These are phyloP conservation scores for Myripristis murdjan DNA, from an alignment of 2,797 vertebrate genomes.

Conservation along the genomic window DNA sequence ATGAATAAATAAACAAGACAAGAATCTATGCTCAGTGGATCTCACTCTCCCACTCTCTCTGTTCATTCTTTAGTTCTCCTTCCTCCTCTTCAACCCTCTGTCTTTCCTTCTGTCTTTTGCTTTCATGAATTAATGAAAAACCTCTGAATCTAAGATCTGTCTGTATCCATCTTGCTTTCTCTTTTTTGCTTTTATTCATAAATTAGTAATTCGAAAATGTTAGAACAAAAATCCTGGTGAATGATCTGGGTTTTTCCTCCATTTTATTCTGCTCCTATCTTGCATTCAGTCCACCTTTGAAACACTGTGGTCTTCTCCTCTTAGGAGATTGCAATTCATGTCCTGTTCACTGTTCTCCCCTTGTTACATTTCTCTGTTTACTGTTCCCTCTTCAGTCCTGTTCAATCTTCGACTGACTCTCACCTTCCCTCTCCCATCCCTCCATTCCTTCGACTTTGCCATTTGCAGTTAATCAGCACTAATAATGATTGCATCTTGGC, in stretches of 20 bases:
- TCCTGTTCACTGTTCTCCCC: conserved; percentile 50
- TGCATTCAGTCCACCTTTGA: conserved; percentile 51
- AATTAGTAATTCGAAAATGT: conserved; percentile 81
- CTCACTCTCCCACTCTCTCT: conserved; percentile 43
- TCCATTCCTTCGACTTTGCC: conserved; percentile 69
- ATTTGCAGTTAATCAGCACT: conserved; percentile 83
- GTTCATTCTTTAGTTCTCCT: conserved; percentile 65
- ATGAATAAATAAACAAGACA: conserved; percentile 81
- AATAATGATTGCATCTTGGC: conserved; percentile 81
- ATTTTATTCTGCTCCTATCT: conserved; percentile 27
- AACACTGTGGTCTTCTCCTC: conserved; percentile 59
- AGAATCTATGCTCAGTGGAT: conserved; percentile 65
- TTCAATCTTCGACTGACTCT: conserved; percentile 51
- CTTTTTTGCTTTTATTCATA: conserved; percentile 77
- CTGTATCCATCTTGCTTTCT: conserved; percentile 73
- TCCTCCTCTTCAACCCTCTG: conserved; percentile 63
- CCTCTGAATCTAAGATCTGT: conserved; percentile 74
- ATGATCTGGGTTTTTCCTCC: conserved; percentile 35
- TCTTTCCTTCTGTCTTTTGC: conserved; percentile 77
- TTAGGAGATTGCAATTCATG: conserved; percentile 59
- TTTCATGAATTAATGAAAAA: conserved; percentile 84
- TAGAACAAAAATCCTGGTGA: conserved; percentile 65
- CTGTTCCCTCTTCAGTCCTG: conserved; percentile 37
- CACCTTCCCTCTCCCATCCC: conserved; percentile 44
- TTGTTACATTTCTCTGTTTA: conserved; percentile 60